Base-by-base conservation (phyloP, 2,888 invertebrate species). In the Parascotia fuliginaria region DNA sequence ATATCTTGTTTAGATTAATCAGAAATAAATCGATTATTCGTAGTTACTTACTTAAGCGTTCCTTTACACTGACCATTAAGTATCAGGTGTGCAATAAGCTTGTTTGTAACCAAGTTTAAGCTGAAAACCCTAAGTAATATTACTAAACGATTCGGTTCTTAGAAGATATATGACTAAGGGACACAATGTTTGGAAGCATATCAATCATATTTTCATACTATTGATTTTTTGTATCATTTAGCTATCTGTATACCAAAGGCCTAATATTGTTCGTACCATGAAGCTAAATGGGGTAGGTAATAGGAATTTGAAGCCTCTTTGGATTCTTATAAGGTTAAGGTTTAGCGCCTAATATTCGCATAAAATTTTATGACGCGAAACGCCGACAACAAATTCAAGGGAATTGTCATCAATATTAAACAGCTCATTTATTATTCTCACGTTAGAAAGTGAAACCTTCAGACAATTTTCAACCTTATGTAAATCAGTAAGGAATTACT, bases 121-220 rank as follows among this genome's bases (percentile, higher is more conserved):
- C n/a, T n/a, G n/a, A n/a, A n/a, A n/a, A n/a, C n/a, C n/a, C n/a
- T n/a, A n/a, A n/a, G n/a, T n/a, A n/a, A 29, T 29, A 12, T 29
- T 4, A 11, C 11, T 29, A 29, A 11, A 11, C 29, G 12, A 7
- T 46, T 55, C 51, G 16, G 32, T 39, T 13, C 45, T 33, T 16
- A 37, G 13, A 48, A 52, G 65, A 67, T 49, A 29, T 47, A 67
- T 33, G 51, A 59, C 47, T 48, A 31, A 60, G 48, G 36, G 24
- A 36, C 37, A 37, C 16, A 51, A 32, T 41, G 42, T 50, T 47
- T 65, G 60, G 46, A 51, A 52, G 41, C 16, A 33, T 48, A 66
- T 66, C 55, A 55, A 70, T 66, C 67, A 65, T 70, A 66, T 62
- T 52, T 42, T 49, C 60, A 43, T 55, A 27, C 55, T 50, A 63